Percentiles rank a stretch among this genome's conserved stretches.
Conservation (phyloP, 2,113 vertebrate genomes). For the Mastomys coucha region DNA sequence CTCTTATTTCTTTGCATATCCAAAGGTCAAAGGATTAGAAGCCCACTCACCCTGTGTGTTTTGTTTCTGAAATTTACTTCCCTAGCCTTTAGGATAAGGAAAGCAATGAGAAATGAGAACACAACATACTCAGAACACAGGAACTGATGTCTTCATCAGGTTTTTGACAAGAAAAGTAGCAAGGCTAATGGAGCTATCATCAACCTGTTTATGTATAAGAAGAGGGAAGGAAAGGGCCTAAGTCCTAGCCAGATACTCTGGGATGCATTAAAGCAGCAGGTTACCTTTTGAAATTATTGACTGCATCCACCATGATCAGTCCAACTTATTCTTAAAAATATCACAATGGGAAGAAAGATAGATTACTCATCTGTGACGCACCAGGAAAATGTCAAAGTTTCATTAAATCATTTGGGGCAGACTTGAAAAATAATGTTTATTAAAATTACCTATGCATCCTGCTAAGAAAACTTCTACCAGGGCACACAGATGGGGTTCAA, state of each 20-base stretch:
- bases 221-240: not conserved
- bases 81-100: not conserved
- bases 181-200: not conserved
- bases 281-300: not conserved
- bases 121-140: not conserved
- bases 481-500: slow-evolving; percentile 74
- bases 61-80: not conserved
- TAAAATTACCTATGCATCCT: slow-evolving; percentile 67
- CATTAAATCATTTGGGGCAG: not conserved
- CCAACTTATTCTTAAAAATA: not conserved
- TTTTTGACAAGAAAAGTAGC: slow-evolving; percentile 44
- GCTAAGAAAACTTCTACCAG: slow-evolving; percentile 67
- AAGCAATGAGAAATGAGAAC: slow-evolving; percentile 18
- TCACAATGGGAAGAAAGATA: not conserved
- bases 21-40: not conserved
- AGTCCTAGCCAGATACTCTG: not conserved
- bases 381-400: slow-evolving; percentile 43
- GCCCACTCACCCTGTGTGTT: not conserved
- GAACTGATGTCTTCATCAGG: not conserved
- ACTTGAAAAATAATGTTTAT: slow-evolving; percentile 68
- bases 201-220: slow-evolving; percentile 3
- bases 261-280: not conserved
- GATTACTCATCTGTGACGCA: not conserved
- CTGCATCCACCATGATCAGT: no score
- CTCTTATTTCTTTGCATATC: not conserved